Evolutionary conservation across 2,797 vertebrate genomes (phyloP), one percentile per base, ranked within the genome.

Genomic region (Poeciliopsis infans): DNA sequence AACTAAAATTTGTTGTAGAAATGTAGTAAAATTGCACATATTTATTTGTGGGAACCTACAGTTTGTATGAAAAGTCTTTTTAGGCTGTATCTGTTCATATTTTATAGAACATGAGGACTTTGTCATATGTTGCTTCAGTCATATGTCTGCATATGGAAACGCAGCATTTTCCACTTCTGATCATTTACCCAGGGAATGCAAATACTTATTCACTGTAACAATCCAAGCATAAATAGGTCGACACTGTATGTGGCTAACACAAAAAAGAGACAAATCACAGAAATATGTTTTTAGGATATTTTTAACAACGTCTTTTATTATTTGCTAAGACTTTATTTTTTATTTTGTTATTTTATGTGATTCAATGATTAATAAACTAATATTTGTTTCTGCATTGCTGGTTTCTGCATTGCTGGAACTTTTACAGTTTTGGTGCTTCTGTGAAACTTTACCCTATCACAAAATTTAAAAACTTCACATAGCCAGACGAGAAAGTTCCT

Each of bases 41-140:
- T 88, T 90, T 88, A 85, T 83, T 79, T 81, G 7, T 74, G 73
- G 43, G 68, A 7, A 74, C 6, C 39, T 28, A 28, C 61, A 74
- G 16, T 71, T 76, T 74, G 72, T 45, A 46, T 33, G 76, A 4
- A 78, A 20, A 51, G 16, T 12, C 45, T 68, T 70, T 15, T 71
- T 5, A 61, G 28, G 4, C 15, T 7, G n/a, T 4, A 25, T 20
- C 13, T 72, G 45, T 75, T 71, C 36, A 5, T 39, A 39, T 39
- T 39, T 80, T 68, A 76, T 68, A 68, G 18, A 74, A 57, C 11
- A 2, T 69, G 66, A 83, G 72, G 68, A 75, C 73, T 13, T 12
- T n/a, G 49, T 78, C 79, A 85, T 74, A 28, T 69, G 80, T 33
- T 10, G 16, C 10, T 79, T 80, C 25, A 41, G 73, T 87, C 86